Evolutionary conservation across 2,888 invertebrate species (phyloP), one percentile per base, ranked within the genome.

Genomic region (Escarpia spicata): DNA sequence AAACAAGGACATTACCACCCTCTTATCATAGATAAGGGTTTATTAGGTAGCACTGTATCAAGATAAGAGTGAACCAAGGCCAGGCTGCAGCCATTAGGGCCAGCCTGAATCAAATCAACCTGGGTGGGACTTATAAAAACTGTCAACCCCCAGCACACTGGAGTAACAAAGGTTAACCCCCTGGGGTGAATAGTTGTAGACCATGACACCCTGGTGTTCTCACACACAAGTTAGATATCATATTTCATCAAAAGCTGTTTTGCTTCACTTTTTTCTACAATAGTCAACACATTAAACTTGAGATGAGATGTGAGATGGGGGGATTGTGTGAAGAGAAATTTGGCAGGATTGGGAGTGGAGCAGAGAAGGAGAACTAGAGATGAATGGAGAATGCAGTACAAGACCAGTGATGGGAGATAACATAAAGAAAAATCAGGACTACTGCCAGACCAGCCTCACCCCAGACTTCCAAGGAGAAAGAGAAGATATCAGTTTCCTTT

Each of bases 41-140:
- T 75, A 75, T 75, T 75, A n/a, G 75, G 75, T 75, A 75, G 75
- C 75, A 26, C 75, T 52, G 52, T 52, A 75, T 75, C 75, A 75
- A 75, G 75, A 75, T 75, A 75, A 75, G 19, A 75, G 19, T 19
- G 19, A 75, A 26, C 75, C 75, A 75, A n/a, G 26, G 75, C 26
- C 75, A 26, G 26, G 4, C 60, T 26, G 26, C 75, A 26, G n/a
- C 75, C 75, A 75, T 75, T 75, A 75, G 75, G 75, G 75, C 75
- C 75, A 75, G 3, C 6, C 26, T 75, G 52, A 52, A 15, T 26
- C n/a, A 75, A 6, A 4, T 75, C 75, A 19, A n/a, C 75, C n/a
- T 75, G 75, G 75, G 75, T 75, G 75, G 75, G 26, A 75, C 6
- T 75, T 75, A 75, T 52, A 52, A 52, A 75, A 19, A 19, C 19